A percentile compares a stretch with the other conserved stretches of the same genome.
Evolutionary conservation across 1,140 invertebrate genomes (phyloP).

Genomic region (Drosophila lacertosa): DNA sequence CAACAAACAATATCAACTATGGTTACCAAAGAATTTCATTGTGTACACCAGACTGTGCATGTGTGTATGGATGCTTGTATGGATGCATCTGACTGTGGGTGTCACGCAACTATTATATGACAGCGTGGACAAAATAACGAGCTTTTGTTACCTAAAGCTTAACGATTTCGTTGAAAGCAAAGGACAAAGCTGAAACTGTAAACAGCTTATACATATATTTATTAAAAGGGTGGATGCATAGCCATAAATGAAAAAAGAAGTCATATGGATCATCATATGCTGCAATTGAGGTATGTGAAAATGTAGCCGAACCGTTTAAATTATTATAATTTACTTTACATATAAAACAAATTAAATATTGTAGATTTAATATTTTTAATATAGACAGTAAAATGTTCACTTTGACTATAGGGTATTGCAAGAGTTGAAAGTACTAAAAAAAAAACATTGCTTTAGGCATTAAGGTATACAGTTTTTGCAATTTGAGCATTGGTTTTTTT

Average conservation of each 20-base stretch:
- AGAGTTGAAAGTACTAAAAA: not conserved
- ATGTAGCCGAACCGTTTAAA: too few species aligned
- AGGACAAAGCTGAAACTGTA: slow-evolving; percentile 31
- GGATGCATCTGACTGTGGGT: slow-evolving; percentile 2
- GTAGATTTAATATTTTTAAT: not conserved
- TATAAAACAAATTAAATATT: too few species aligned
- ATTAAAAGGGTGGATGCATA: not conserved
- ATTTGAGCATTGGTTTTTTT: slow-evolving; percentile 9
- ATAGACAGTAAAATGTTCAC: not conserved
- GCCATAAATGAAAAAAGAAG: too few species aligned
- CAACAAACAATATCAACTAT: slow-evolving; percentile 30
- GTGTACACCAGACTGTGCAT: not conserved
- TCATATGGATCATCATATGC: too few species aligned
- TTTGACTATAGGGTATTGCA: slow-evolving; percentile 9
- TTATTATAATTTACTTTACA: too few species aligned
- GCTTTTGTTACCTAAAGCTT: slow-evolving; percentile 61
- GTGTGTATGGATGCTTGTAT: slow-evolving; percentile 10
- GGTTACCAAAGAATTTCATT: slow-evolving; percentile 34
- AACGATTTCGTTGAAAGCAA: slow-evolving; percentile 64
- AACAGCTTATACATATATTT: slow-evolving; percentile 26
- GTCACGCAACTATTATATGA: slow-evolving; percentile 25
- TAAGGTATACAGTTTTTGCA: slow-evolving; percentile 17
- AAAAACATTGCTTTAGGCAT: slow-evolving; percentile 18
- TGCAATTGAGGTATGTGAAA: too few species aligned
- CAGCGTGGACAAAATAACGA: slow-evolving; percentile 37